Conservation (phyloP, 2,797 vertebrate genomes). For the Oreochromis grahami region DNA sequence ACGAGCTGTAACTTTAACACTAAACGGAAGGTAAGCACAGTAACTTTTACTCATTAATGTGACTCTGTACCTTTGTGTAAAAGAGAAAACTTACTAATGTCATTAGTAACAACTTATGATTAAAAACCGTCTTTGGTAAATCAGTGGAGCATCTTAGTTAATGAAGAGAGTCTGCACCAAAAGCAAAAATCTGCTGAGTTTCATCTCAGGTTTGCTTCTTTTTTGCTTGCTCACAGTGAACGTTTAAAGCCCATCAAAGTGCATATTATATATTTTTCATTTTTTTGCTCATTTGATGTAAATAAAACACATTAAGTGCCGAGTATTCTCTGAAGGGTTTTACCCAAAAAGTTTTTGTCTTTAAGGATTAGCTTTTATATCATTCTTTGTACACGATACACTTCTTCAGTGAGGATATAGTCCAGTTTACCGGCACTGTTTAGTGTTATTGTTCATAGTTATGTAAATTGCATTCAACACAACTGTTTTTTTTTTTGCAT, state of each 20-base stretch:
- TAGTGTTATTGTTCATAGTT: not conserved
- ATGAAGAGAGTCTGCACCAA: not conserved
- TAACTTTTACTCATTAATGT: not conserved
- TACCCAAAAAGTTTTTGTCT: not conserved
- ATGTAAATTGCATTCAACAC: not conserved
- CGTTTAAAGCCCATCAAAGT: not conserved
- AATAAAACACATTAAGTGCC: not conserved
- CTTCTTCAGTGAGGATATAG: not conserved
- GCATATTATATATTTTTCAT: not conserved
- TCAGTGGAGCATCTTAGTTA: not conserved
- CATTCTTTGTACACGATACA: not conserved
- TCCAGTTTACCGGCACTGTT: not conserved
- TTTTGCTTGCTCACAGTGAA: not conserved
- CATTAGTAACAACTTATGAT: not conserved
- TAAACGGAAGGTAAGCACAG: fast-evolving
- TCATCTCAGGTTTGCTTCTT: not conserved
- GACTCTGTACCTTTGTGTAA: not conserved
- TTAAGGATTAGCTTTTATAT: not conserved
- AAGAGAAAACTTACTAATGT: not conserved
- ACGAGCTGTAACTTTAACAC: not conserved
- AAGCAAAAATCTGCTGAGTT: not conserved
- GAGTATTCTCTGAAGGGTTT: not conserved
- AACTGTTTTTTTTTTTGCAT: not conserved
- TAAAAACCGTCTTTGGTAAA: not conserved
- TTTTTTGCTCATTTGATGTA: not conserved